Base-by-base conservation (phyloP, 2,113 vertebrate genomes). In the Athene noctua region DNA sequence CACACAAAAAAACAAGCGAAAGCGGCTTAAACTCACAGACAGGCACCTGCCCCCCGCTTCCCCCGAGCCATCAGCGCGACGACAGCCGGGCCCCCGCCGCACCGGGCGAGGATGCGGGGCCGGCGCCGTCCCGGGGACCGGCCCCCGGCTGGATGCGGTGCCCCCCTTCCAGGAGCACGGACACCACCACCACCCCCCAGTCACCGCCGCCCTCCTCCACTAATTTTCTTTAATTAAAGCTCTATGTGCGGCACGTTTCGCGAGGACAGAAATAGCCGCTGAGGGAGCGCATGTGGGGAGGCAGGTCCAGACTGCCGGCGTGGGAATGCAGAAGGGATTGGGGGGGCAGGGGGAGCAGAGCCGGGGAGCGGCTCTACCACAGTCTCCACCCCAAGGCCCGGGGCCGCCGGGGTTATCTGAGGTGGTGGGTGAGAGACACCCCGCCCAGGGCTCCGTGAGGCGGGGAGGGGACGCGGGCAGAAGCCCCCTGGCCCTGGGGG, bases 211-310 rank as follows among this genome's bases (percentile, higher is more conserved):
- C 88, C 84, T 91, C 90, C 80, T 84, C 90, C 85, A 44, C 49
- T 83, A 89, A 80, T 94, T 94, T 86, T 70, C 52, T 87, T 84
- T 91, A 94, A 96, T 84, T 94, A 92, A 96, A 94, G 84, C 90
- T 62, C 75, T 13, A 15, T 44, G 74, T 68, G 93, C 47, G 23
- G 91, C 77, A 70, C 82, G 86, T 91, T 96, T 61, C 54, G 67
- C 58, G 57, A 55, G 73, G 86, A 94, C 90, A 82, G 91, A 88
- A 96, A 96, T 89, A 95, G 94, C 77, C 55, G 74, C 63, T 30
- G 91, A 79, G 68, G 91, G 88, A 94, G 72, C 71, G 65, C 75
- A 17, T 67, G 87, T 46, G 80, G 96, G 70, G 88, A 80, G 77
- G 88, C 77, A 72, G 75, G 78, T 82, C 90, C 90, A 54, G 80